Evolutionary conservation across 2,113 vertebrate species (phyloP).

Genomic region (Grus americana): DNA sequence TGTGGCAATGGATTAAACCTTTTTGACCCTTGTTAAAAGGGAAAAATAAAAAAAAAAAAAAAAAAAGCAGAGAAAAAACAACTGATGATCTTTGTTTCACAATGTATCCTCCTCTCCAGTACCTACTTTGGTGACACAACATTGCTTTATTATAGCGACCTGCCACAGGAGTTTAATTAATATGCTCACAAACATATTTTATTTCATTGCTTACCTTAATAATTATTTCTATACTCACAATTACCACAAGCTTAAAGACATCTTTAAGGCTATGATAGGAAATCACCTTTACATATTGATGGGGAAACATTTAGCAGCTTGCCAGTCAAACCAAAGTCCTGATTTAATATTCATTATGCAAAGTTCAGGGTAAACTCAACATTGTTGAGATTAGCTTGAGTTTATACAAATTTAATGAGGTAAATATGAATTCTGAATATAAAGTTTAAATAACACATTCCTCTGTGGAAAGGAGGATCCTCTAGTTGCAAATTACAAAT

Average conservation of each 20-base stretch:
- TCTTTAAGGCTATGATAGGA: not conserved
- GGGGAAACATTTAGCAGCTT: not conserved
- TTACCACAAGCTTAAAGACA: not conserved
- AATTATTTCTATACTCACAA: not conserved
- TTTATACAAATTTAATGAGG: not conserved
- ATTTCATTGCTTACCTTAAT: not conserved
- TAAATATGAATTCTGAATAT: not conserved
- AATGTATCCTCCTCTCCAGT: not conserved
- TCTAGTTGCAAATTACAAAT: not conserved
- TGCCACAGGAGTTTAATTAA: not conserved
- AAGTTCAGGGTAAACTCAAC: not conserved
- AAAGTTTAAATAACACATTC: not conserved
- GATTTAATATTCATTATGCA: not conserved
- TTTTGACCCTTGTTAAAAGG: not conserved
- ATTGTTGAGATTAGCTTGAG: not conserved
- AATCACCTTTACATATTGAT: not conserved
- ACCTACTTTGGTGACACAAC: not conserved
- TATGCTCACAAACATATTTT: accelerated
- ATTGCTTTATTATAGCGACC: not conserved
- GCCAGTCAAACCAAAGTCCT: not conserved
- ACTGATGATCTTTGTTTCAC: not conserved
- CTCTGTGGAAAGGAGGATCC: not conserved
- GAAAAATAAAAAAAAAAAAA: not conserved
- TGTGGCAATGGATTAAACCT: not conserved
- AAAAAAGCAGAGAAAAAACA: not conserved